These are phyloP conservation scores for Orthosia gothica DNA, from an alignment of 2,888 invertebrate genomes.

Conservation along the genomic window DNA sequence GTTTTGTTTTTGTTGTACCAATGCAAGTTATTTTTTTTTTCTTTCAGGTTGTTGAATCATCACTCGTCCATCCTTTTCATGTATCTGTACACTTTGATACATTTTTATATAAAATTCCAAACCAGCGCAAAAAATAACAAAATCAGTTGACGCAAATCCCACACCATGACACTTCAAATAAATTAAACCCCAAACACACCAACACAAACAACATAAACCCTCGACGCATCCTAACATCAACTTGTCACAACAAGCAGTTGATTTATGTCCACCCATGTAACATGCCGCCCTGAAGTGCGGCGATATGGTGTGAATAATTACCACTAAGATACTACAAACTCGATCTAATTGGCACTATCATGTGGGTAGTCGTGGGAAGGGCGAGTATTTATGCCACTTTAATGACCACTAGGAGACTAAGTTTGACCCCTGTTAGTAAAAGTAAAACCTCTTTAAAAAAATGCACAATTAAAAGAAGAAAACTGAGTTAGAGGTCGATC, in stretches of 20 bases:
- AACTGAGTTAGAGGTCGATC: too few relatives aligned
- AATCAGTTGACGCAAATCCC: too few relatives aligned
- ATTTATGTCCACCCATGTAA: conserved; percentile 36
- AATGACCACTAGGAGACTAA: conserved; percentile 11
- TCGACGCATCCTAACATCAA: background rate
- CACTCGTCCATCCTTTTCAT: too few relatives aligned
- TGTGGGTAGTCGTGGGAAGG: background rate
- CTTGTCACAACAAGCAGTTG: conserved; percentile 17
- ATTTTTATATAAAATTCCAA: too few relatives aligned
- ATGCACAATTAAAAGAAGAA: too few relatives aligned
- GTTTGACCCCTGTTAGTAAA: conserved; percentile 6
- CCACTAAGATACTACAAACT: conserved; percentile 31
- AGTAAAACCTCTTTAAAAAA: background rate
- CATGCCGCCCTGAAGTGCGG: conserved; percentile 20
- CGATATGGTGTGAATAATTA: conserved; percentile 52
- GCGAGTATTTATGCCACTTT: conserved; percentile 6
- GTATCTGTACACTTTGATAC: too few relatives aligned
- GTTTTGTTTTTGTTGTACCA: too few relatives aligned
- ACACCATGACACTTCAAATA: background rate
- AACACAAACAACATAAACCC: background rate
- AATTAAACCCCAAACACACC: background rate
- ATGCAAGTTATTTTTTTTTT: too few relatives aligned
- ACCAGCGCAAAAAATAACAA: too few relatives aligned
- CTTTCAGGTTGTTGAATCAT: too few relatives aligned
- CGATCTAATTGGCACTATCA: conserved; percentile 35